phyloP scores from a whole-genome alignment of 2,113 vertebrate genomes.

The Petroica traversi region DNA sequence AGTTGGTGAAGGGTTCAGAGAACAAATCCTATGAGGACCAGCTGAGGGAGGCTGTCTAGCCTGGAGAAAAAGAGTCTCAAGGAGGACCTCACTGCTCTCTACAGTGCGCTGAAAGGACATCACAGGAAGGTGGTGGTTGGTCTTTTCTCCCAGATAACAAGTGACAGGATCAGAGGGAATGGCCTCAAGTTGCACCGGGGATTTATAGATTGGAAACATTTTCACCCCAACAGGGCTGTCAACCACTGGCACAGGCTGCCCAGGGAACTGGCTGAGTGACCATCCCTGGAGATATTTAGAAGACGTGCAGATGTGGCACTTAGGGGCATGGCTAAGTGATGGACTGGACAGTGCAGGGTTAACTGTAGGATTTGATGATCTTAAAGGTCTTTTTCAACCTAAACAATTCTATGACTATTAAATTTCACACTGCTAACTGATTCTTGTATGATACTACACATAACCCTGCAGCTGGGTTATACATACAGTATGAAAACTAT shows the following conservation, averaged over 20 bases:
- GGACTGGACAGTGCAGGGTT: neutral
- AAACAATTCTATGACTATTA: neutral
- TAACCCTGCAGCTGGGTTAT: fast-evolving
- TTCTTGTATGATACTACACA: neutral
- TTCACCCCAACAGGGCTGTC: neutral
- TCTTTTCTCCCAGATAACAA: neutral
- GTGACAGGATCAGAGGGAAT: neutral
- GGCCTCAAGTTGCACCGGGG: neutral
- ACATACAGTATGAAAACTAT: neutral
- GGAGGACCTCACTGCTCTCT: fast-evolving
- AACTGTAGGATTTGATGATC: neutral
- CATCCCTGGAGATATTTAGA: neutral
- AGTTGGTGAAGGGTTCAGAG: neutral
- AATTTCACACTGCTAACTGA: neutral
- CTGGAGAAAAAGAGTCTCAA: neutral
- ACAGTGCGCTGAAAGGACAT: neutral
- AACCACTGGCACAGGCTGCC: neutral
- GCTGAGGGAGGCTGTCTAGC: neutral
- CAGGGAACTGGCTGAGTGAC: neutral
- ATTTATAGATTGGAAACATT: neutral
- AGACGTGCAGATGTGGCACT: fast-evolving
- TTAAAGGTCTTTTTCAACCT: neutral
- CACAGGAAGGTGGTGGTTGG: fast-evolving
- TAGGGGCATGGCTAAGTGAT: neutral
- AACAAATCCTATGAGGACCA: neutral